phyloP scores from a whole-genome alignment of 35 echinoderm and acorn worm genomes.

The Ptychodera flava region DNA sequence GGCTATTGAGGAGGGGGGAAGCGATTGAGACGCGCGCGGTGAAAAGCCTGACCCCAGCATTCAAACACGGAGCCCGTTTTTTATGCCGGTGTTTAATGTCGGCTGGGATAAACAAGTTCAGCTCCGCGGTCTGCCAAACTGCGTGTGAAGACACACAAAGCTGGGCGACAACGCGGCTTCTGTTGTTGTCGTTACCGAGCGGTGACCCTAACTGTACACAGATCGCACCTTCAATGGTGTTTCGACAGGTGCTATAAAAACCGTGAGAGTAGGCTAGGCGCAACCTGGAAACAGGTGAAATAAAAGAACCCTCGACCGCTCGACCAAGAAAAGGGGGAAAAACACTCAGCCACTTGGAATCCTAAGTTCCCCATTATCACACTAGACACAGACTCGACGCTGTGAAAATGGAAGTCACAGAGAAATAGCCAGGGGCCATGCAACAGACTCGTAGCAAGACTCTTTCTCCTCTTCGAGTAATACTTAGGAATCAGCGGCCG shows the following conservation, averaged over 20 bases:
- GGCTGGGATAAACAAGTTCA: background rate
- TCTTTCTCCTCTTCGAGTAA: too few relatives aligned
- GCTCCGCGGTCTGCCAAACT: background rate
- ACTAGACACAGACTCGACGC: background rate
- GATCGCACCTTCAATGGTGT: background rate
- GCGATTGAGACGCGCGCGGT: background rate
- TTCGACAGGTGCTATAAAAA: background rate
- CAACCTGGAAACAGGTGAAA: background rate
- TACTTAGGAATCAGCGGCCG: background rate
- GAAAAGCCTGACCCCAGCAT: background rate
- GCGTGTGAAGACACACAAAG: too few relatives aligned
- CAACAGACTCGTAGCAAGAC: background rate
- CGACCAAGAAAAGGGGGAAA: too few relatives aligned
- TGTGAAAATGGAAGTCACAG: background rate
- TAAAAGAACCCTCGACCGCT: background rate
- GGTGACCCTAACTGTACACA: background rate
- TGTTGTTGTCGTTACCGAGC: background rate
- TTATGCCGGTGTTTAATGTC: background rate
- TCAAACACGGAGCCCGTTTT: background rate
- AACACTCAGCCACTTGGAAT: background rate
- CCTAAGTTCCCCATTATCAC: background rate
- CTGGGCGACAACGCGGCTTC: background rate
- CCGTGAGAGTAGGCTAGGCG: background rate
- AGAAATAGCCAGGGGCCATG: background rate
- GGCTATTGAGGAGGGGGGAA: background rate